Evolutionary conservation across 2,888 invertebrate genomes (phyloP).

Genomic region (Macropis europaea): DNA sequence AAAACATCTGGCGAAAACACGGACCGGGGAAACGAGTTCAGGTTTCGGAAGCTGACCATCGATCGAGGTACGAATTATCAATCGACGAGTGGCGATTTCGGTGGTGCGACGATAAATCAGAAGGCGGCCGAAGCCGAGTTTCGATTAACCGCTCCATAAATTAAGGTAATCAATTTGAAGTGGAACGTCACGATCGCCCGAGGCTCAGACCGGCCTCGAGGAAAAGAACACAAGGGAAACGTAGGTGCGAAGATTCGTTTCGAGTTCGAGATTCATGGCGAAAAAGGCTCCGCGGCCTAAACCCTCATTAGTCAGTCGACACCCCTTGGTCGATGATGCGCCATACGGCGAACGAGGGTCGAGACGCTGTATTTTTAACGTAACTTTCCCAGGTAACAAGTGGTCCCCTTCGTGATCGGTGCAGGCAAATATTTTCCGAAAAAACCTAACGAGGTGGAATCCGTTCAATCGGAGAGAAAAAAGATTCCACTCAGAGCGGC

Average conservation of each 20-base stretch:
- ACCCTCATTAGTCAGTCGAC: constrained; percentile 60
- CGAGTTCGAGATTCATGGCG: constrained; percentile 28
- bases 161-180: constrained; percentile 56
- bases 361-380: constrained; percentile 12
- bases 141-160: constrained; percentile 54
- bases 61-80: constrained; percentile 6
- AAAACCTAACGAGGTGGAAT: neutral
- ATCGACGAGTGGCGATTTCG: constrained; percentile 31
- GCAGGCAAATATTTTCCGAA: neutral
- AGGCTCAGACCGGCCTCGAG: constrained; percentile 17
- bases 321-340: constrained; percentile 27
- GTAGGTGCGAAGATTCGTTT: constrained; percentile 42
- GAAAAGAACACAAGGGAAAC: constrained; percentile 24
- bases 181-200: constrained; percentile 40
- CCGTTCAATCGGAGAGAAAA: neutral
- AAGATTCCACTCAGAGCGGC: neutral
- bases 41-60: constrained; percentile 1
- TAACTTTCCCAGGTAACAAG: constrained; percentile 2
- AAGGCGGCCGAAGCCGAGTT: constrained; percentile 32
- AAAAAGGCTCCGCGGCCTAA: constrained; percentile 43
- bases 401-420: neutral
- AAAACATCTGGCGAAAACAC: constrained; percentile 12
- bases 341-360: constrained; percentile 34
- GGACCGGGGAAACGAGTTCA: neutral
- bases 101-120: constrained; percentile 41